These are phyloP conservation scores for Drosophila mauritiana DNA, from an alignment of 1,140 invertebrate species.

Conservation along the genomic window DNA sequence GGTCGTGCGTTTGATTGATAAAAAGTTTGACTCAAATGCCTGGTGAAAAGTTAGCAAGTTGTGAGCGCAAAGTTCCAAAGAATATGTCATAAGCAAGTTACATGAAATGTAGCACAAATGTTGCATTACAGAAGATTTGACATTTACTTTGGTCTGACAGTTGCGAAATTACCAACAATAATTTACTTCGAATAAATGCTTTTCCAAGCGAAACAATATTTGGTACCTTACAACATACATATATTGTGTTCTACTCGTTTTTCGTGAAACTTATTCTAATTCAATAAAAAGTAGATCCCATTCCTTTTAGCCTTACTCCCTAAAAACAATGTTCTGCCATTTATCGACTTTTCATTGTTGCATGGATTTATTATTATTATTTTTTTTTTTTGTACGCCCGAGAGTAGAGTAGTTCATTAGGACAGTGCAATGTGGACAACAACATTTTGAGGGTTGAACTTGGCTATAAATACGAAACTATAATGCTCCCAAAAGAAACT, in stretches of 20 bases:
- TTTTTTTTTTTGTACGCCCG: background rate
- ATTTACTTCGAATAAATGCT: background rate
- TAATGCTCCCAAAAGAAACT: slow-evolving; percentile 47
- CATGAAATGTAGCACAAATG: background rate
- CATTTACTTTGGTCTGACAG: background rate
- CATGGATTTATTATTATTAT: slow-evolving; percentile 27
- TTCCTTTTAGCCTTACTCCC: background rate
- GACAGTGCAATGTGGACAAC: slow-evolving; percentile 43
- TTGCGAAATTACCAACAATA: background rate
- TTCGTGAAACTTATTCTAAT: no score
- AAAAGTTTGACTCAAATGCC: slow-evolving; percentile 29
- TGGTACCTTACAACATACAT: no score
- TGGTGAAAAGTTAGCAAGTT: slow-evolving; percentile 20
- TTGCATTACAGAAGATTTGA: background rate
- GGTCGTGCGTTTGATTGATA: slow-evolving; percentile 43
- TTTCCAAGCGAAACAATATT: no score
- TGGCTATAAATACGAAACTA: slow-evolving; percentile 43
- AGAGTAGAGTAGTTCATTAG: slow-evolving; percentile 57
- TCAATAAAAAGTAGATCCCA: background rate
- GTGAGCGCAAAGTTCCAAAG: slow-evolving; percentile 14
- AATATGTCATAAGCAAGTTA: slow-evolving; percentile 16
- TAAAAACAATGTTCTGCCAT: slow-evolving; percentile 15
- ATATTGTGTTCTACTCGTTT: no score
- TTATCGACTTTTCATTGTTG: slow-evolving; percentile 41
- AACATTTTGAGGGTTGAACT: slow-evolving; percentile 51